Evolutionary conservation across 1,140 invertebrate genomes (phyloP).

Genomic region (Brachionus paranguensis): DNA sequence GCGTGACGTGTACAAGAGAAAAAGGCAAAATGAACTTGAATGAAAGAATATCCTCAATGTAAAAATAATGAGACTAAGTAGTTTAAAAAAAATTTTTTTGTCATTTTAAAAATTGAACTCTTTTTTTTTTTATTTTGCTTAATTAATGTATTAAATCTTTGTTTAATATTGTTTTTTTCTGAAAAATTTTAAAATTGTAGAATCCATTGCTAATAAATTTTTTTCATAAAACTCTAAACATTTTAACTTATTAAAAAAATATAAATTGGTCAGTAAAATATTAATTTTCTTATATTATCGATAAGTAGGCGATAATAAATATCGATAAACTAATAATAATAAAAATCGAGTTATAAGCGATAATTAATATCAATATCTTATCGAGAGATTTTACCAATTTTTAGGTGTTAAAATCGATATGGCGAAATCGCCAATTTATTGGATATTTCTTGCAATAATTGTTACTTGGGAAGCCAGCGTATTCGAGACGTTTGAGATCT

Average conservation of each 20-base stretch:
- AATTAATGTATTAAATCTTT: neutral
- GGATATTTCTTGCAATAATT: neutral
- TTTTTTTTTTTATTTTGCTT: neutral
- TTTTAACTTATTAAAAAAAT: neutral
- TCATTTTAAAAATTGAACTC: neutral
- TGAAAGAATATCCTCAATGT: neutral
- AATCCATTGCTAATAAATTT: neutral
- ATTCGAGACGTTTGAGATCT: no score
- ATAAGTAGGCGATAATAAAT: neutral
- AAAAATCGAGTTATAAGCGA: neutral
- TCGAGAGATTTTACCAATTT: neutral
- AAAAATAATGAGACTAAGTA: neutral
- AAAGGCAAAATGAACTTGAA: neutral
- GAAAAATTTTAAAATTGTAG: neutral
- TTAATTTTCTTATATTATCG: neutral
- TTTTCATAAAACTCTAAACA: neutral
- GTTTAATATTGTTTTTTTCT: neutral
- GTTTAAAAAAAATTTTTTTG: neutral
- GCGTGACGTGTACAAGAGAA: neutral
- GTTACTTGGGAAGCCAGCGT: neutral
- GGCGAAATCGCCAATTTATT: neutral
- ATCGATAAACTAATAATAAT: neutral
- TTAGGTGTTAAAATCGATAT: neutral
- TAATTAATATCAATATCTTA: neutral
- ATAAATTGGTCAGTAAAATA: no score